A percentile compares a stretch with the other conserved stretches of the same genome.
Evolutionary conservation across 2,797 vertebrate genomes (phyloP).

Genomic region (Galago senegalensis): DNA sequence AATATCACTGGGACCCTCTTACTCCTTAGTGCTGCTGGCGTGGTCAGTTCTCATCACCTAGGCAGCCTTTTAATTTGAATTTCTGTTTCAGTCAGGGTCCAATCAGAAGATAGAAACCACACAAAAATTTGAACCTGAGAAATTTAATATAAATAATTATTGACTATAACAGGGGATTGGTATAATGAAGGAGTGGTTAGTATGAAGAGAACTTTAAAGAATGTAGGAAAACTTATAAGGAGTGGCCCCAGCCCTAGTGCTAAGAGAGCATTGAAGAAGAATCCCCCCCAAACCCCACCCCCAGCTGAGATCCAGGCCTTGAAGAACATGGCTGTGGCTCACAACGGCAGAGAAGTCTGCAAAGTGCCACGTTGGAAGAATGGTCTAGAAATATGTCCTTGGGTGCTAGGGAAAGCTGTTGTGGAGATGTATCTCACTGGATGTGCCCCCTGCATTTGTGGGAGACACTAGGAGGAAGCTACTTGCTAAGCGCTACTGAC

Average conservation of each 20-base stretch:
- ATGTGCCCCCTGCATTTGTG: neutral
- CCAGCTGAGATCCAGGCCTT: neutral
- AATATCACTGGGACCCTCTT: neutral
- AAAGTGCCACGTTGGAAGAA: neutral
- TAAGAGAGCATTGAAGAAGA: neutral
- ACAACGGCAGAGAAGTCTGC: neutral
- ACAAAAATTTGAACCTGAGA: neutral
- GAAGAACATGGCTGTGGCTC: neutral
- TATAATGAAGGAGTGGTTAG: neutral
- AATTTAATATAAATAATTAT: neutral
- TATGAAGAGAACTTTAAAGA: neutral
- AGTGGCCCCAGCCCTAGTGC: neutral
- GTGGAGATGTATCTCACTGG: neutral
- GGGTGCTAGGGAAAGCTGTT: neutral
- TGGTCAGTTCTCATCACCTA: neutral
- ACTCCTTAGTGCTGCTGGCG: neutral
- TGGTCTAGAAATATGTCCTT: neutral
- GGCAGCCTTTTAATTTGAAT: neutral
- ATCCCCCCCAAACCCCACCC: too few relatives aligned
- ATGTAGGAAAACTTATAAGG: neutral
- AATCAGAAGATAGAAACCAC: neutral
- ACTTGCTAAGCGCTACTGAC: neutral
- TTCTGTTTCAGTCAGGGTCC: neutral
- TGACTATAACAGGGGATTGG: too few relatives aligned
- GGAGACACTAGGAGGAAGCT: neutral